Evolutionary conservation across 2,797 vertebrate species (phyloP).

Genomic region (Triplophysa yarkandensis): DNA sequence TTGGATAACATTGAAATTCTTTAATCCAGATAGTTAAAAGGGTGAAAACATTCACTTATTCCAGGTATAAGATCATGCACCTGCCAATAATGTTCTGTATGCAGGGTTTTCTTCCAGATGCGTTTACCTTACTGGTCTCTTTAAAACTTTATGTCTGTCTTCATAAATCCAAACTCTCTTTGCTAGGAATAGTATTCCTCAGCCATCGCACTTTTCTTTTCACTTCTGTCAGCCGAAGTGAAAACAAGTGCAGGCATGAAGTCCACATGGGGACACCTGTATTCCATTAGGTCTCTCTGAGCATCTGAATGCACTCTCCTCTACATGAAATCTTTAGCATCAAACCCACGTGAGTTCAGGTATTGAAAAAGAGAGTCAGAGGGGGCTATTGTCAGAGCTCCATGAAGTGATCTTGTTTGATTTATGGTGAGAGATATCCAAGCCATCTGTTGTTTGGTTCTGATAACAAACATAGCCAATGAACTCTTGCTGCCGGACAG

Average conservation of each 20-base stretch:
- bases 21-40: too few species aligned
- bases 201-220: slow-evolving; percentile 24
- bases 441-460: slow-evolving; percentile 20
- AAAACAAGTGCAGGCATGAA: slow-evolving; percentile 39
- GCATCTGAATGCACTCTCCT: slow-evolving; percentile 5
- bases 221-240: slow-evolving; percentile 43
- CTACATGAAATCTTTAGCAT: slow-evolving; percentile 16
- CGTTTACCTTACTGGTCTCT: slow-evolving; percentile 24
- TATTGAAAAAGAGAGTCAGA: background rate
- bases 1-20: too few species aligned
- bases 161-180: slow-evolving; percentile 12
- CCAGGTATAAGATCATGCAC: background rate
- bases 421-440: slow-evolving; percentile 19
- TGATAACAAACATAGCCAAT: background rate
- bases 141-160: slow-evolving; percentile 3
- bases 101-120: background rate
- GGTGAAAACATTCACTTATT: background rate
- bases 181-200: slow-evolving; percentile 17
- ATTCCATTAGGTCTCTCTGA: slow-evolving; percentile 29
- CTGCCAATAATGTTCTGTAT: slow-evolving; percentile 1
- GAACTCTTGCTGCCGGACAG: slow-evolving; percentile 23
- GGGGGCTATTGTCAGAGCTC: slow-evolving; percentile 7
- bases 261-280: slow-evolving; percentile 34
- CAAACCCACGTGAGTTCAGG: slow-evolving; percentile 25
- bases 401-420: slow-evolving; percentile 23